Evolutionary conservation across 2,797 vertebrate species (phyloP).

Genomic region (Aldrovandia affinis): DNA sequence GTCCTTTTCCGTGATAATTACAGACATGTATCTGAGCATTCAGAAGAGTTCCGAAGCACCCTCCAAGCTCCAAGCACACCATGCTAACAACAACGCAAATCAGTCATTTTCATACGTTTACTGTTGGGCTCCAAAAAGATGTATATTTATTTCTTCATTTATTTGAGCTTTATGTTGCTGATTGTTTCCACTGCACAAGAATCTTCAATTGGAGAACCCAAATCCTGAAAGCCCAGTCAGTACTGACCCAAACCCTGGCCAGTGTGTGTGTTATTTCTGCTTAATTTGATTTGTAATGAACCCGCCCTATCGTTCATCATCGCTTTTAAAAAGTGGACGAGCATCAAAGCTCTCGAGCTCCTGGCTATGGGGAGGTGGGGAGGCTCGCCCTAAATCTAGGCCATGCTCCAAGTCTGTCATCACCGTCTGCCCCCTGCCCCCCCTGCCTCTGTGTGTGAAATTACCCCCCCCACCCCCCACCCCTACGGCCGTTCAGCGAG

Average conservation of each 20-base stretch:
- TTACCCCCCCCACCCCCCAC: background rate
- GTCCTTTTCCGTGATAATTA: too few relatives aligned
- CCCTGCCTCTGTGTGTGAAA: conserved; percentile 35
- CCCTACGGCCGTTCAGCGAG: background rate
- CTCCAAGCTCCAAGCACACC: too few relatives aligned
- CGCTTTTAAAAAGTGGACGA: conserved; percentile 64
- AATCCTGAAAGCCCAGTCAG: too few relatives aligned
- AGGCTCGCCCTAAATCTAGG: conserved; percentile 41
- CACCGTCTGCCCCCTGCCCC: conserved; percentile 45
- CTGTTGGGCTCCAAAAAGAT: too few relatives aligned
- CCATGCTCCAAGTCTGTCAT: conserved; percentile 54
- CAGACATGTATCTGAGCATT: too few relatives aligned
- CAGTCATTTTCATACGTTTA: too few relatives aligned
- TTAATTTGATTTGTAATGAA: conserved; percentile 52
- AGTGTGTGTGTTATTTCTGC: conserved; percentile 26
- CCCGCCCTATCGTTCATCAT: conserved; percentile 61
- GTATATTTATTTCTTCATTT: too few relatives aligned
- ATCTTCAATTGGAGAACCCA: too few relatives aligned
- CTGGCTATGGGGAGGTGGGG: conserved; percentile 44
- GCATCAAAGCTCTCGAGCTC: conserved; percentile 41
- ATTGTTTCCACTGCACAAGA: too few relatives aligned
- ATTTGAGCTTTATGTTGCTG: too few relatives aligned
- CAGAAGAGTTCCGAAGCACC: too few relatives aligned
- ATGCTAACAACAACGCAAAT: conserved; percentile 62
- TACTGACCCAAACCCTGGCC: too few relatives aligned